Evolutionary conservation across 2,113 vertebrate genomes (phyloP), one percentile per base, ranked within the genome.

Genomic region (Phainopepla nitens): DNA sequence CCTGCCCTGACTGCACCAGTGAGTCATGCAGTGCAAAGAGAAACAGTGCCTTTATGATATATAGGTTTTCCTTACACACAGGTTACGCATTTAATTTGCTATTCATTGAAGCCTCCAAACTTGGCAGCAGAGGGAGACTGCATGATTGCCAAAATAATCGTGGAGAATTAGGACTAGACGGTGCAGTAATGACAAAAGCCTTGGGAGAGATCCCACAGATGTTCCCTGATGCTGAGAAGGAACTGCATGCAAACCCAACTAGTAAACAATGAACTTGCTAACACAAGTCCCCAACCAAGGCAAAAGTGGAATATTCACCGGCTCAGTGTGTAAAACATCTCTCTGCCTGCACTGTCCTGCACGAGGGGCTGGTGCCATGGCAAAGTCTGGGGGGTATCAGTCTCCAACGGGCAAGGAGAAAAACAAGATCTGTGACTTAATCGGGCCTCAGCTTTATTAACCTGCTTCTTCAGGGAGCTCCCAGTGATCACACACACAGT

Each of bases 381-480:
- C 45, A 33, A 57, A 57, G 62, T 9, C 90, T 83, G 51, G 75
- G 56, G 88, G 45, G 45, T 10, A 24, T 36, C 87, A 77, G 44
- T 19, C 90, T 83, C 68, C 72, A 44, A 24, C 0, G 6, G 47
- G 39, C 80, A 92, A 81, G 89, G 45, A 2, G 41, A 81, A 51
- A 96, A 93, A 94, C 44, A 56, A 87, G 60, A 49, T 35, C 82
- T 47, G 51, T 36, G 76, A 82, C 80, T 94, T 92, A 94, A 94
- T 87, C 77, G 91, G 94, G 80, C 56, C 94, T 71, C 93, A 89
- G 28, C 76, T 95, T 94, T 45, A 94, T 94, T 94, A 95, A 91
- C 93, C 89, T 57, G 27, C 76, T 91, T 94, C 94, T 94, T 71
- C 60, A 66, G 86, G 86, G 91, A 95, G 78, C 86, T 83, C 75